Conservation (phyloP, 2,797 vertebrate species). For the Amblyraja radiata region DNA sequence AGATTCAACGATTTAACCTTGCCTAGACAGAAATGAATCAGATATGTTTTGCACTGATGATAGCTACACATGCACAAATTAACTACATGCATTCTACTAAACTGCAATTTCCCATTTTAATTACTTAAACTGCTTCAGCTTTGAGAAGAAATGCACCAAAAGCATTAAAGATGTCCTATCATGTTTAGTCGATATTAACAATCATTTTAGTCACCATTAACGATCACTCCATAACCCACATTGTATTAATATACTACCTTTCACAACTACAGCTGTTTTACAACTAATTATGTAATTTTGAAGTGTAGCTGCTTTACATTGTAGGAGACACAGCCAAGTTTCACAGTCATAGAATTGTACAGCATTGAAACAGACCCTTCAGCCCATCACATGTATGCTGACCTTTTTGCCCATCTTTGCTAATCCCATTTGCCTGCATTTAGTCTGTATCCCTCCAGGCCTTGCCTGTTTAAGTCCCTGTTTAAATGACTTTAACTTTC, state of each 20-base stretch:
- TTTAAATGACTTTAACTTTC: too few species aligned
- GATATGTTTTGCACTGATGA: background rate
- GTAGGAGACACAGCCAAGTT: background rate
- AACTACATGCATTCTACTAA: background rate
- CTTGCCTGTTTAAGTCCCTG: too few species aligned
- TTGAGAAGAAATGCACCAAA: slow-evolving; percentile 9
- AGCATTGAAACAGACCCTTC: too few species aligned
- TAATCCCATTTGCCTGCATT: too few species aligned
- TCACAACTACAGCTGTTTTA: background rate
- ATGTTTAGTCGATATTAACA: background rate
- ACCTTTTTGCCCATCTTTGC: too few species aligned
- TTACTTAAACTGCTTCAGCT: background rate
- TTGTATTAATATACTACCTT: background rate
- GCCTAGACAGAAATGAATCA: background rate
- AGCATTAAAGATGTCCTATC: background rate
- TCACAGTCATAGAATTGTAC: too few species aligned
- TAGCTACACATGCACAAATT: background rate
- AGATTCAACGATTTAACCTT: background rate
- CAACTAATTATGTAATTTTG: background rate
- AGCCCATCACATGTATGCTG: too few species aligned
- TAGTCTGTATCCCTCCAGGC: too few species aligned
- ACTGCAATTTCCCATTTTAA: slow-evolving; percentile 2
- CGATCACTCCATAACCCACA: background rate
- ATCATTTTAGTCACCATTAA: background rate
- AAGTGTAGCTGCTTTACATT: background rate